Evolutionary conservation across 2,888 invertebrate genomes (phyloP), one percentile per base, ranked within the genome.

Genomic region (Sinelater perroti): DNA sequence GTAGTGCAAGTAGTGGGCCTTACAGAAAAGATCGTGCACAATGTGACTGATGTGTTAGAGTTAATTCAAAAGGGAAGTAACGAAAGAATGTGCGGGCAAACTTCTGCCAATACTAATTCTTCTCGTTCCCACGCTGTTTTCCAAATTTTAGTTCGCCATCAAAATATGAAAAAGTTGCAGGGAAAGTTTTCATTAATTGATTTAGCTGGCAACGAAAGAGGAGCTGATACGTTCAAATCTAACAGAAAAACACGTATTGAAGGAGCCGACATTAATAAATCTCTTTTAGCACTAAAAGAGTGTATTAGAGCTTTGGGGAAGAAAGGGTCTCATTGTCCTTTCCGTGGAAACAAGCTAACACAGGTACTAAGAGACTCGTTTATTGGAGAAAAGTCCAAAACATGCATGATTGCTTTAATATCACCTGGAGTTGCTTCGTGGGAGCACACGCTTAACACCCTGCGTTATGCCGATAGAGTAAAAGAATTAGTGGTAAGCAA

Each of bases 321-420:
- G 77, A 96, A 95, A 80, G 96, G 95, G 61, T 91, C 93, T 61
- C 98, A 99, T 81, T 83, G 98, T 67, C 98, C 99, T 11, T 99
- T 99, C 84, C 85, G 99, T 67, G 97, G 96, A 54, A 96, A 96
- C 69, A 98, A 98, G 80, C 83, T 99, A 31, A 98, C 98, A 24
- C 89, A 93, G 78, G 97, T 99, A 59, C 81, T 99, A 63, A 86
- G 97, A 66, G 99, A 99, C 82, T 95, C 95, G 28, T 99, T 99
- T 80, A 97, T 99, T 73, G 97, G 98, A 4, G 97, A 97, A 79
- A 98, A 98, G 79, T 95, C 97, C 26, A 89, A 91, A 78, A 99
- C 97, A n/a, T 99, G 98, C 80, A 99, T 99, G 99, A 97, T 99
- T 78, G 97, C 99, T 54, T 95, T 98, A 91, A 95, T 99, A 71